phyloP scores from a whole-genome alignment of 2,113 vertebrate species.

The Propithecus coquereli region DNA sequence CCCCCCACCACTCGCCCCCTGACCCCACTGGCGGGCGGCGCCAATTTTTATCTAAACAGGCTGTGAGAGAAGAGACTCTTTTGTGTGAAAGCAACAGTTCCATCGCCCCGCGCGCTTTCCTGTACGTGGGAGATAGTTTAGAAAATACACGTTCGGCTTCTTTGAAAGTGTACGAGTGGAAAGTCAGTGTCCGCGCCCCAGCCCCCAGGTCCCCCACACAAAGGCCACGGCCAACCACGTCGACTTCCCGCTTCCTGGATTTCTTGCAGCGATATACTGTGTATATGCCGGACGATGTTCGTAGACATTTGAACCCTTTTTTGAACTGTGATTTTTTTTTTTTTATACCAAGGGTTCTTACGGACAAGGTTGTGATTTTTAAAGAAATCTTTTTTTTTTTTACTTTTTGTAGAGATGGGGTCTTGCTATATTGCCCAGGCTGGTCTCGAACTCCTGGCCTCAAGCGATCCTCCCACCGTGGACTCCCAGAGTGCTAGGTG shows the following conservation, averaged over 20 bases:
- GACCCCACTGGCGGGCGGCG: too few relatives aligned
- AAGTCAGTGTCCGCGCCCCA: not conserved
- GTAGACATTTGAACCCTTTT: too few relatives aligned
- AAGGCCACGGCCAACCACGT: not conserved
- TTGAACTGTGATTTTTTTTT: too few relatives aligned
- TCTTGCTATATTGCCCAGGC: too few relatives aligned
- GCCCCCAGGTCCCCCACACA: not conserved
- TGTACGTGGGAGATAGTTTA: not conserved
- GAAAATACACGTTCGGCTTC: not conserved
- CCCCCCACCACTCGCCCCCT: too few relatives aligned
- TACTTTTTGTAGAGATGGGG: too few relatives aligned
- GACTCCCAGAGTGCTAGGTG: too few relatives aligned
- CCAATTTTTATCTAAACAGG: not conserved
- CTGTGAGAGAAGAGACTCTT: not conserved
- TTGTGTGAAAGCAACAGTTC: not conserved
- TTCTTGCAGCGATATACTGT: not conserved
- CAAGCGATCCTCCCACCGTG: too few relatives aligned
- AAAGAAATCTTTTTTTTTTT: too few relatives aligned
- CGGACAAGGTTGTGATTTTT: too few relatives aligned
- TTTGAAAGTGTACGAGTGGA: not conserved
- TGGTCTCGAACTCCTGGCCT: too few relatives aligned
- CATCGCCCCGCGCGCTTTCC: not conserved
- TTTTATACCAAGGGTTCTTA: too few relatives aligned
- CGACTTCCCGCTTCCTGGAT: not conserved
- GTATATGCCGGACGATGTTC: fast-evolving